phyloP scores from a whole-genome alignment of 2,888 invertebrate genomes.

The Thereva nobilitata region DNA sequence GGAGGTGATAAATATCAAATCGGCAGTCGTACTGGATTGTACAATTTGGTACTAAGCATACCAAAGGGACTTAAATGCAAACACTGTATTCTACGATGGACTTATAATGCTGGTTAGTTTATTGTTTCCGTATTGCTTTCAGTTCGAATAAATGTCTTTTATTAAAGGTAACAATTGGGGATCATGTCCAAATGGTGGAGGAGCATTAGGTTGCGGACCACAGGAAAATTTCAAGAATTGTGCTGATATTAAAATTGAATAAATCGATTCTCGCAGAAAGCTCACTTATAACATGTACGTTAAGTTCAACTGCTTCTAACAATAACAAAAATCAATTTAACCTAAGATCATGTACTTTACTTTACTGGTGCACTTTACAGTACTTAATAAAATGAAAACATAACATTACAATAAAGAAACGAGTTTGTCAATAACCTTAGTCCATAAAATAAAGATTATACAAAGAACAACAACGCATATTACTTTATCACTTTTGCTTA shows the following conservation, averaged over 20 bases:
- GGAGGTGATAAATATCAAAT: conserved; percentile 47
- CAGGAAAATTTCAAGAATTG: conserved; percentile 59
- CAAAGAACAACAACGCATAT: too few relatives aligned
- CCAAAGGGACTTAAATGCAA: conserved; percentile 60
- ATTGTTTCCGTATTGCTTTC: background rate
- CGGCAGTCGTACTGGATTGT: conserved; percentile 46
- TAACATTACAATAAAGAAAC: too few relatives aligned
- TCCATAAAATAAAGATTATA: too few relatives aligned
- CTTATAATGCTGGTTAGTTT: conserved; percentile 59
- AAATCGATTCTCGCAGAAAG: background rate
- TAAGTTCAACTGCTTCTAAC: background rate
- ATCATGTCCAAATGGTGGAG: conserved; percentile 50
- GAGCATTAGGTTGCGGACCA: conserved; percentile 56
- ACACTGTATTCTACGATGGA: conserved; percentile 64
- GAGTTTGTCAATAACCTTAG: too few relatives aligned
- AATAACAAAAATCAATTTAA: background rate
- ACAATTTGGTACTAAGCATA: conserved; percentile 51
- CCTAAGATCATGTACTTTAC: too few relatives aligned
- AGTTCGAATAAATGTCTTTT: conserved; percentile 5
- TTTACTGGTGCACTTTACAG: too few relatives aligned
- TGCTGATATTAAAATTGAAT: conserved; percentile 52
- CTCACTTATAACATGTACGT: background rate
- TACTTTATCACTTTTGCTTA: too few relatives aligned
- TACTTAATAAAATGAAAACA: too few relatives aligned
- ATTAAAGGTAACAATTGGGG: conserved; percentile 57